A percentile compares a stretch with the other conserved stretches of the same genome.
These are phyloP conservation scores for Cataglyphis rosenhaueri DNA, from an alignment of 2,888 invertebrate species.

Conservation along the genomic window DNA sequence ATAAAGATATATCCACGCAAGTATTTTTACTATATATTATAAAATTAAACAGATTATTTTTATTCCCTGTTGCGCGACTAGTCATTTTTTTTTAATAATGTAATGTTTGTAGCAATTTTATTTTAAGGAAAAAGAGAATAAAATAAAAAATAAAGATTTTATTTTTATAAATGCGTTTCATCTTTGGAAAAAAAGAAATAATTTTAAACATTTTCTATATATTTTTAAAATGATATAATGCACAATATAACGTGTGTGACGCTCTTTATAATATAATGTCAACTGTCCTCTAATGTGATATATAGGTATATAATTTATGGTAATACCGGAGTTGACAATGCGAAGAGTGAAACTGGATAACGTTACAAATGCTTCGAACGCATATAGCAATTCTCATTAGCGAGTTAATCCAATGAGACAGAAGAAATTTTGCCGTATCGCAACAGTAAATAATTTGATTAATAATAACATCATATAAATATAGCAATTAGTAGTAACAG, in stretches of 20 bases:
- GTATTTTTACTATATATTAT: background rate
- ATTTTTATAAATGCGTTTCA: background rate
- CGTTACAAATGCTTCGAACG: background rate
- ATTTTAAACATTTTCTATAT: background rate
- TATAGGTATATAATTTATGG: background rate
- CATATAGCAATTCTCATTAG: background rate
- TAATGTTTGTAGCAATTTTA: background rate
- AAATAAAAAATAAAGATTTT: background rate
- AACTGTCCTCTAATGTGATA: background rate
- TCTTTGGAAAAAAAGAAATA: background rate
- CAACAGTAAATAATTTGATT: background rate
- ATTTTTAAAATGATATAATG: background rate
- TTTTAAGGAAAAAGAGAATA: background rate
- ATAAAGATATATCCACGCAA: too few relatives aligned
- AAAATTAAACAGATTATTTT: conserved; percentile 5
- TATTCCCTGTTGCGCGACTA: background rate
- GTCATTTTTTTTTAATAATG: background rate
- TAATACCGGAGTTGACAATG: background rate
- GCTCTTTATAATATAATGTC: background rate
- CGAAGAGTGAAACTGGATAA: background rate
- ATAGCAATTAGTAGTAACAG: background rate
- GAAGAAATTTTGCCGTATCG: background rate
- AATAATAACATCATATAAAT: background rate
- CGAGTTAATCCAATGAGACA: background rate
- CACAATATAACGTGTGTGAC: background rate